Percentiles rank a stretch among this genome's conserved stretches.
Evolutionary conservation across 2,797 vertebrate species (phyloP).

Genomic region (Gymnopithys bicolor): DNA sequence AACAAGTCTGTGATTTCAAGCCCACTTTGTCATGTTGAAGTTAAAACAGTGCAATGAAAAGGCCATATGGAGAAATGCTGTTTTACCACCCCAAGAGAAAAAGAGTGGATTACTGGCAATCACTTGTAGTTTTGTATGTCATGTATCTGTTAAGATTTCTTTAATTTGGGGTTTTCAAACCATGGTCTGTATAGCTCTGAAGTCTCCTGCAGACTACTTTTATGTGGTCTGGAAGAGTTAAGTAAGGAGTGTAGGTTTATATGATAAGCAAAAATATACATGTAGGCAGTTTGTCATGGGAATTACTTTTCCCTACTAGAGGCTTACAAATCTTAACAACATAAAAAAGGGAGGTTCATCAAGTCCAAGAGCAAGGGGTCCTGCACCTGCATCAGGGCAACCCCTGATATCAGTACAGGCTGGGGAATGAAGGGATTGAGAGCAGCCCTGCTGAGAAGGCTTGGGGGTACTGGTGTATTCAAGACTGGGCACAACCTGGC

Average conservation of each 20-base stretch:
- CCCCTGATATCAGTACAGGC: rapidly evolving
- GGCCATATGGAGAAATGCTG: neutral
- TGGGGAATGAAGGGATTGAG: neutral
- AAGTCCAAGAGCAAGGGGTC: neutral
- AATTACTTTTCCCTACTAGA: neutral
- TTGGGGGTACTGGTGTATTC: neutral
- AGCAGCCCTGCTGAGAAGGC: neutral
- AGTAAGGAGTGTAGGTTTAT: neutral
- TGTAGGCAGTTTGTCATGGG: neutral
- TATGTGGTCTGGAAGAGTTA: neutral
- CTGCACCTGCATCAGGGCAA: neutral
- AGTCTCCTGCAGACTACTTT: neutral
- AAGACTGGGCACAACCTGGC: rapidly evolving
- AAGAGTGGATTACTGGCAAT: neutral
- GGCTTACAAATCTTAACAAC: neutral
- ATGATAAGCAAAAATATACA: neutral
- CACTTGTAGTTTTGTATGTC: neutral
- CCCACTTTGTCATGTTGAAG: neutral
- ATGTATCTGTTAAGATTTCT: neutral
- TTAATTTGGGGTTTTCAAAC: neutral
- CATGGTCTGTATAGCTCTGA: neutral
- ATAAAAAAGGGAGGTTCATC: neutral
- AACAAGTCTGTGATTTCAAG: neutral
- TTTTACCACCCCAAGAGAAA: neutral
- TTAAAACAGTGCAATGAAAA: neutral